These are phyloP conservation scores for Channallabes apus DNA, from an alignment of 2,797 vertebrate species.

Conservation along the genomic window DNA sequence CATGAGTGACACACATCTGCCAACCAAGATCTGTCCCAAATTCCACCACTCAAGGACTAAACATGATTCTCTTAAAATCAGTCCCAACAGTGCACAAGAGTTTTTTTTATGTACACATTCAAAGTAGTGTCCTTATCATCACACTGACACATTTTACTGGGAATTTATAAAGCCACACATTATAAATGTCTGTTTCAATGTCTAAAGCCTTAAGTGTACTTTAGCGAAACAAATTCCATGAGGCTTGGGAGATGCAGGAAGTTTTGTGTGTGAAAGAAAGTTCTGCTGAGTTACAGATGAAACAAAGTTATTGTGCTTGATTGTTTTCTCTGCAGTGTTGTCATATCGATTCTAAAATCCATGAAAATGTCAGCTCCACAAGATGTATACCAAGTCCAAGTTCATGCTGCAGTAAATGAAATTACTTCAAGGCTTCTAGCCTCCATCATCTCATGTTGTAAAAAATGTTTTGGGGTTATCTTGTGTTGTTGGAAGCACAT, in stretches of 20 bases:
- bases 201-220: background rate
- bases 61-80: background rate
- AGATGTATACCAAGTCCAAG: background rate
- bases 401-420: background rate
- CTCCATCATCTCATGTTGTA: background rate
- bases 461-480: background rate
- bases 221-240: too few relatives aligned
- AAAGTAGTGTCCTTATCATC: constrained; percentile 35
- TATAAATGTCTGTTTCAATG: background rate
- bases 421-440: background rate
- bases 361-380: background rate
- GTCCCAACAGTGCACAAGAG: background rate
- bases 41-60: constrained; percentile 6
- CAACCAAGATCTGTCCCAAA: background rate
- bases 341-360: background rate
- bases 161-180: background rate
- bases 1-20: background rate
- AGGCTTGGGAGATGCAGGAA: background rate
- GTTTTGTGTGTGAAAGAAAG: background rate
- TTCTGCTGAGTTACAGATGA: background rate
- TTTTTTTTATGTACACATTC: constrained; percentile 16
- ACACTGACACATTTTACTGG: constrained; percentile 36
- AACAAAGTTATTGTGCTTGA: background rate
- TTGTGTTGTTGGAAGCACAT: background rate
- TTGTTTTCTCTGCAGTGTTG: background rate